Percentiles rank a stretch among this genome's conserved stretches.
phyloP scores from a whole-genome alignment of 2,888 invertebrate genomes.

The Diaphora mendica region DNA sequence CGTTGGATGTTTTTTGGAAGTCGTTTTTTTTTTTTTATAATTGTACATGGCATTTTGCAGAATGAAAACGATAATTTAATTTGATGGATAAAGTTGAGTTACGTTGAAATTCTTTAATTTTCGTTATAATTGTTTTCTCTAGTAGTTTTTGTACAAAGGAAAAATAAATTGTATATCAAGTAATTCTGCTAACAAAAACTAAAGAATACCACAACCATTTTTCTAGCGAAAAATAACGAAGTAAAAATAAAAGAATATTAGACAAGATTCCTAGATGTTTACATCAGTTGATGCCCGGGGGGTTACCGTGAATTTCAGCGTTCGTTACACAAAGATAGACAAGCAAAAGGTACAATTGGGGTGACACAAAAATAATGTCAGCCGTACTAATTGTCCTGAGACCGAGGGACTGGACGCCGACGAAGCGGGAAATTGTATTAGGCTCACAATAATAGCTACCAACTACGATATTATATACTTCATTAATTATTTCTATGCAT shows the following conservation, averaged over 20 bases:
- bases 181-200: neutral
- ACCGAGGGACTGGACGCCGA: constrained; percentile 70
- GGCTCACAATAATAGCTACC: constrained; percentile 62
- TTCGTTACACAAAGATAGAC: constrained; percentile 65
- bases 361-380: constrained; percentile 80
- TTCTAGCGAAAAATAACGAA: constrained; percentile 2
- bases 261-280: constrained; percentile 44
- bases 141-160: neutral
- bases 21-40: too few species aligned
- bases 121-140: neutral
- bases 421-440: constrained; percentile 83
- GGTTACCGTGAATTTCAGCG: constrained; percentile 60
- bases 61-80: too few species aligned
- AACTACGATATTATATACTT: constrained; percentile 45
- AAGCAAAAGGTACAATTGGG: constrained; percentile 65
- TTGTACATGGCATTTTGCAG: too few species aligned
- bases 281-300: constrained; percentile 46
- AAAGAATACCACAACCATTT: neutral
- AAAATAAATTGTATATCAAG: neutral
- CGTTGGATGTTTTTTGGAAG: too few species aligned
- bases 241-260: constrained; percentile 37
- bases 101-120: neutral
- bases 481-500: constrained; percentile 29
- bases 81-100: too few species aligned
- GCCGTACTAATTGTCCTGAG: constrained; percentile 81